Evolutionary conservation across 2,797 vertebrate species (phyloP), one percentile per base, ranked within the genome.

Genomic region (Hemitrygon akajei): DNA sequence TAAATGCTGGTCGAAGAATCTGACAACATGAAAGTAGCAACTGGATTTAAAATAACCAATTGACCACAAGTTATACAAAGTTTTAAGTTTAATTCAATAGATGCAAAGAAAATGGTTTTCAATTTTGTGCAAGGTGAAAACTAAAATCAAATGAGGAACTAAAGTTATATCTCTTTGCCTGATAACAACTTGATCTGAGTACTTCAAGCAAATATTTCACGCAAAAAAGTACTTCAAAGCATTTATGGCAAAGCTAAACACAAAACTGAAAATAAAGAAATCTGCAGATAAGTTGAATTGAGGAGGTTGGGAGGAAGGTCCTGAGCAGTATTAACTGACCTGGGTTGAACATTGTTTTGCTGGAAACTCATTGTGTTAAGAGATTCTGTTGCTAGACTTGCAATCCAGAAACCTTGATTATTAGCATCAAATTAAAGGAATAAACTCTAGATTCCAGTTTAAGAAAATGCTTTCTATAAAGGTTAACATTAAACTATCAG

Each of bases 1-100:
- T 47, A 47, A 47, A 47, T 47, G 47, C 47, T 47, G 47, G 47
- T 47, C 47, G 47, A 47, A 34, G 63, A 34, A 87, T 87, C 18
- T 63, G 58, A 87, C 14, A 79, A 79, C 77, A 80, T 37, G 37
- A 12, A 69, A 37, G 71, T 20, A 63, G 11, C 58, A 30, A 86
- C 82, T 86, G 82, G 82, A 86, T 86, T 86, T 30, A 89, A 89
- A 89, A 89, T 89, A n/a, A 66, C 86, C 86, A 89, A 89, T 69
- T 89, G 63, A 66, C 86, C 86, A 89, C 47, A 47, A 47, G 47
- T 66, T 66, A 14, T 66, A 10, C 14, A 66, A 66, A 10, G 63
- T 66, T 66, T 47, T 47, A 75, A 25, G 4, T 75, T 75, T 5
- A 22, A 75, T 66, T 75, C 3, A 12, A 14, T 18, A 86, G 56